A percentile compares a stretch with the other conserved stretches of the same genome.
Conservation (phyloP, 2,797 vertebrate species). For the Potorous gilbertii region DNA sequence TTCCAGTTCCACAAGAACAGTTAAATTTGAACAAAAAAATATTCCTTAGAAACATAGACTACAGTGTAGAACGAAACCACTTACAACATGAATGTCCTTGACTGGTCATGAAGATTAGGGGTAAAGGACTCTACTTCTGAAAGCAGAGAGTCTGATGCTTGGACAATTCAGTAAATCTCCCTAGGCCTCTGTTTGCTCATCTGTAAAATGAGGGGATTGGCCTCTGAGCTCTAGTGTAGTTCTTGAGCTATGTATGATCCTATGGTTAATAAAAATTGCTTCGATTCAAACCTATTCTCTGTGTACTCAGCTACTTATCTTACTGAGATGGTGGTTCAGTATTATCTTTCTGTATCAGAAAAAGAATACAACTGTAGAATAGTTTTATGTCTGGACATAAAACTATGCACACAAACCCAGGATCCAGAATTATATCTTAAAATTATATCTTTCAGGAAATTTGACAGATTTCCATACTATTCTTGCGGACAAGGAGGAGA, state of each 20-base stretch:
- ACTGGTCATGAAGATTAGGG: neutral
- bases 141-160: neutral
- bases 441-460: neutral
- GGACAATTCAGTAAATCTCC: no score
- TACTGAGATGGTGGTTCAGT: neutral
- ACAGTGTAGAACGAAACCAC: no score
- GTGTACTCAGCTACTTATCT: neutral
- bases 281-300: neutral
- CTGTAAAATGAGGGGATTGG: no score
- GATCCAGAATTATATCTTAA: neutral
- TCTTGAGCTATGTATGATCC: neutral
- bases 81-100: neutral
- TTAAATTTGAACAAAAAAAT: slow-evolving; percentile 28
- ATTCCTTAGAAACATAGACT: neutral
- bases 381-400: no score
- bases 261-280: neutral
- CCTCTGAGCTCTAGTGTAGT: no score
- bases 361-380: neutral
- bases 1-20: slow-evolving; percentile 21
- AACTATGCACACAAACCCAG: neutral
- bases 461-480: neutral
- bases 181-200: no score
- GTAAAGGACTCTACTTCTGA: neutral
- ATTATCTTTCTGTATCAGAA: neutral
- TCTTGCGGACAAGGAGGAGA: neutral